Evolutionary conservation across 2,888 invertebrate species (phyloP).

Genomic region (Hemithea aestivaria): DNA sequence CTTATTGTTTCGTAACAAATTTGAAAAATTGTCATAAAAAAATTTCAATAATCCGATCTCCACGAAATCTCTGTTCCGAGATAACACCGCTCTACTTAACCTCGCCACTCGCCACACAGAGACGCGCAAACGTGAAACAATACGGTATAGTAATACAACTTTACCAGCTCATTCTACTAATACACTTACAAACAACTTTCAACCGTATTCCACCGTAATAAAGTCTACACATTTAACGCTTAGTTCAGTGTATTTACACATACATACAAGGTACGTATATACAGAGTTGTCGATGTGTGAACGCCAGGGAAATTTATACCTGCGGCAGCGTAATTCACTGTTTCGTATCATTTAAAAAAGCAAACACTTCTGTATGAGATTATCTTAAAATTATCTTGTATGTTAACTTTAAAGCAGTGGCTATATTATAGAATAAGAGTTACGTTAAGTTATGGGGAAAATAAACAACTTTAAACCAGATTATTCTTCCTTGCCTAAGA

Average conservation of each 20-base stretch:
- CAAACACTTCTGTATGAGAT: conserved; percentile 57
- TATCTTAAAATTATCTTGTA: conserved; percentile 55
- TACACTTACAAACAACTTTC: conserved; percentile 27
- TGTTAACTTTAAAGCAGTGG: conserved; percentile 29
- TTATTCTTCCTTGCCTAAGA: too few species aligned
- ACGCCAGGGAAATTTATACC: conserved; percentile 72
- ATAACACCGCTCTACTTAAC: conserved; percentile 79
- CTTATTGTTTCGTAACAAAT: too few species aligned
- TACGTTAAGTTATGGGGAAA: neutral
- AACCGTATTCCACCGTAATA: conserved; percentile 37
- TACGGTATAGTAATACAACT: conserved; percentile 73
- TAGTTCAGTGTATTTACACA: conserved; percentile 43
- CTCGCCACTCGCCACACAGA: conserved; percentile 76
- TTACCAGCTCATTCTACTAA: conserved; percentile 46
- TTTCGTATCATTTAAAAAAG: conserved; percentile 68
- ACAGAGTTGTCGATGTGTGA: conserved; percentile 61
- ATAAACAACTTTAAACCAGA: too few species aligned
- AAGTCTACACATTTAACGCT: conserved; percentile 30
- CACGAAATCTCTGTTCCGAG: conserved; percentile 72
- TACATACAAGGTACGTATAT: conserved; percentile 56
- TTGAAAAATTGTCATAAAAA: too few species aligned
- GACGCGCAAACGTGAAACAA: conserved; percentile 77
- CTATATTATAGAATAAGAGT: conserved; percentile 12
- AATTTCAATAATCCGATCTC: conserved; percentile 58
- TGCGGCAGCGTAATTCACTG: conserved; percentile 57